A percentile compares a stretch with the other conserved stretches of the same genome.
Conservation (phyloP, 2,797 vertebrate genomes). For the Girardinus metallicus region DNA sequence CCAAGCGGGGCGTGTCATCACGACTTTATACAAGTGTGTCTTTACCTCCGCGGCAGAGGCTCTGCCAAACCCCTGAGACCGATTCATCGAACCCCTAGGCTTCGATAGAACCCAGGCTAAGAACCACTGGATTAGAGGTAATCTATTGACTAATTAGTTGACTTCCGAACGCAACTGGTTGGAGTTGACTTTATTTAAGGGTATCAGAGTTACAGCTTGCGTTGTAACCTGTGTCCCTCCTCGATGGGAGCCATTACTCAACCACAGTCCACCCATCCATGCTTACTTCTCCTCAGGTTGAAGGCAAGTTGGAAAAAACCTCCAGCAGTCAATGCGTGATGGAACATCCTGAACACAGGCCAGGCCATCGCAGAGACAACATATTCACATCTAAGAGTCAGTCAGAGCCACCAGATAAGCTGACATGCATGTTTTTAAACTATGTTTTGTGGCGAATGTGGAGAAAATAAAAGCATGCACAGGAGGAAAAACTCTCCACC, state of each 20-base stretch:
- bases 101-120: too few species aligned
- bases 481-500: not conserved
- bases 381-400: not conserved
- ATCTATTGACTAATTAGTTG: not conserved
- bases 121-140: not conserved
- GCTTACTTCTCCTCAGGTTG: not conserved
- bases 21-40: too few species aligned
- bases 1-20: too few species aligned
- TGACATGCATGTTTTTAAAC: not conserved
- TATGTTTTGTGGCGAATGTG: not conserved
- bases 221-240: not conserved
- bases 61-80: too few species aligned
- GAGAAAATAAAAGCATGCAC: not conserved
- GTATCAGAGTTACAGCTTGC: not conserved
- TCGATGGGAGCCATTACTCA: not conserved
- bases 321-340: not conserved
- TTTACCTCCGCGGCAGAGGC: too few species aligned
- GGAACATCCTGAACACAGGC: not conserved
- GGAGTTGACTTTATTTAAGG: not conserved
- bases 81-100: too few species aligned
- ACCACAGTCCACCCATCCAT: not conserved
- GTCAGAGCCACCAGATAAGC: not conserved
- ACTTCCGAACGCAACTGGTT: not conserved
- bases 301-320: not conserved
- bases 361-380: not conserved